Evolutionary conservation across 2,797 vertebrate genomes (phyloP).

Genomic region (Heterohyrax brucei): DNA sequence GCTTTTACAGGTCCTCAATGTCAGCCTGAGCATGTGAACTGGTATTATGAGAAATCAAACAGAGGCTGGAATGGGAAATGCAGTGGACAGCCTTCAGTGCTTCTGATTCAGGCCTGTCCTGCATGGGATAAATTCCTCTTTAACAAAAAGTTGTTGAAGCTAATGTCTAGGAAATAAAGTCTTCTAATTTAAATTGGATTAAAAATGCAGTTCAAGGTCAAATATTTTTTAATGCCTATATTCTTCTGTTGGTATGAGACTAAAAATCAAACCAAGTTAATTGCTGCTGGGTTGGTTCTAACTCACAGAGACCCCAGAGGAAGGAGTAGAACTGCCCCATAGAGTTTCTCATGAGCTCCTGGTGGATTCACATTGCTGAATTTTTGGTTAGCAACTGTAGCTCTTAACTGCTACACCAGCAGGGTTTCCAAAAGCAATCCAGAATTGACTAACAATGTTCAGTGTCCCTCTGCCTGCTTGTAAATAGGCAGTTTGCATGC

Average conservation of each 20-base stretch:
- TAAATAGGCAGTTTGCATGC: constrained; percentile 72
- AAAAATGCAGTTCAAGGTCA: constrained; percentile 67
- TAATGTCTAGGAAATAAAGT: constrained; percentile 32
- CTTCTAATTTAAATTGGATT: constrained; percentile 53
- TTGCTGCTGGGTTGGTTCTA: no score
- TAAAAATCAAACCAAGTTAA: no score
- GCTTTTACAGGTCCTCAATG: background rate
- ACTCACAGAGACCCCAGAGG: no score
- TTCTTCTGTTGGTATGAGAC: constrained; percentile 44
- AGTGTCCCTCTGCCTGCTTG: constrained; percentile 68
- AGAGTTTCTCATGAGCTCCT: no score
- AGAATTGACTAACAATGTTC: constrained; percentile 63
- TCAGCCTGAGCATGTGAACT: background rate
- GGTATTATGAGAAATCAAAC: constrained; percentile 58
- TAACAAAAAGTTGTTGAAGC: constrained; percentile 44
- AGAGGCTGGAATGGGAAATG: constrained; percentile 31
- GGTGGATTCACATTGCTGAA: no score
- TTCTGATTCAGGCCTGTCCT: constrained; percentile 20
- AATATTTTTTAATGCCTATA: constrained; percentile 25
- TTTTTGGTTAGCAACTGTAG: no score
- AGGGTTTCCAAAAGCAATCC: background rate
- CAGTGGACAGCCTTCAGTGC: background rate
- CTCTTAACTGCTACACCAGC: no score
- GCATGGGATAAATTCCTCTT: background rate
- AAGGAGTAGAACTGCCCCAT: no score